phyloP scores from a whole-genome alignment of 1,140 invertebrate genomes.

The Trinorchestia longiramus region DNA sequence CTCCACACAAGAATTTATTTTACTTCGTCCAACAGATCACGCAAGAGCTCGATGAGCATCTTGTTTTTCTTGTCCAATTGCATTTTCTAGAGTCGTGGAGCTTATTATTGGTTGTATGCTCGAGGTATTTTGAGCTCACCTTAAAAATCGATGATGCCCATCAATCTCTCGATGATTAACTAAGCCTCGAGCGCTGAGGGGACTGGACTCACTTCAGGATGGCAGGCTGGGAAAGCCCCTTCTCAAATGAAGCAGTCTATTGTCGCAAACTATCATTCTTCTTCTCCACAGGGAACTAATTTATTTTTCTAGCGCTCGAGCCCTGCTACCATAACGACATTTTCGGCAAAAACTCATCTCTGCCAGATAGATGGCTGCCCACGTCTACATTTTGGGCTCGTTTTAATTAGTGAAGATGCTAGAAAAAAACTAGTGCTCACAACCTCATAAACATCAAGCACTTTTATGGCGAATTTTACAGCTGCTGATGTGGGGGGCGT shows the following conservation, averaged over 20 bases:
- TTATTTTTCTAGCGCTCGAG: constrained; percentile 26
- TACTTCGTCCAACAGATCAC: background rate
- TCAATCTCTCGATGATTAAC: constrained; percentile 30
- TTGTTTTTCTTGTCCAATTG: background rate
- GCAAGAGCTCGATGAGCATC: background rate
- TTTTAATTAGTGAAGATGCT: constrained; percentile 41
- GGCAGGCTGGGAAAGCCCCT: background rate
- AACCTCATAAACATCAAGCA: background rate
- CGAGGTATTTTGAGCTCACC: background rate
- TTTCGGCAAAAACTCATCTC: constrained; percentile 28
- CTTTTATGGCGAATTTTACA: background rate
- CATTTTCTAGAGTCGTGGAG: background rate
- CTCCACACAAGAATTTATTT: too few species aligned
- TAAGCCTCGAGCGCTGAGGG: background rate
- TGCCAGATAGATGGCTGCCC: constrained; percentile 34
- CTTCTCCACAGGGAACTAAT: background rate
- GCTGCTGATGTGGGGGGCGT: background rate
- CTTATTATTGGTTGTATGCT: background rate
- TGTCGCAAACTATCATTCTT: constrained; percentile 24
- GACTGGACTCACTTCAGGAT: background rate
- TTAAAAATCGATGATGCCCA: background rate
- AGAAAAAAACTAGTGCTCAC: background rate
- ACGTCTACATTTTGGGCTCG: constrained; percentile 16
- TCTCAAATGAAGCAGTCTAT: constrained; percentile 25
- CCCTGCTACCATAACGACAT: background rate